Conservation (phyloP, 2,113 vertebrate species). For the Perccottus glenii region DNA sequence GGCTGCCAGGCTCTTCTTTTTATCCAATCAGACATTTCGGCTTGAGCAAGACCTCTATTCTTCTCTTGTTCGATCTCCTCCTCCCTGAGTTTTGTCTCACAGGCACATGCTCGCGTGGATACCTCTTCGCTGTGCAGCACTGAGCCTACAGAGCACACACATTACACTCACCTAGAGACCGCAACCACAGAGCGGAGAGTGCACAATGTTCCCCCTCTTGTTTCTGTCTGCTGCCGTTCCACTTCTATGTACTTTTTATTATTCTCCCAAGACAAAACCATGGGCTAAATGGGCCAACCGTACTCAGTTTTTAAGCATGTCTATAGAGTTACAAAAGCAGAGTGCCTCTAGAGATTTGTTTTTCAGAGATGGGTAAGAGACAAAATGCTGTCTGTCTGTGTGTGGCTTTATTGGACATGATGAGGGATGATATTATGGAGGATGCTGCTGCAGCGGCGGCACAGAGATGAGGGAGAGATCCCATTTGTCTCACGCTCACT, state of each 20-base stretch:
- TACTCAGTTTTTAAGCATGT: slow-evolving; percentile 63
- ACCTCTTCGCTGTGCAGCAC: slow-evolving; percentile 26
- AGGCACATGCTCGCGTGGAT: slow-evolving; percentile 39
- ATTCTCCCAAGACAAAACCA: slow-evolving; percentile 50
- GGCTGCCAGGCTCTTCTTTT: slow-evolving; percentile 73
- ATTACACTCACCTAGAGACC: slow-evolving; percentile 76
- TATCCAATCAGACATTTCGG: slow-evolving; percentile 77
- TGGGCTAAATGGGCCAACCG: slow-evolving; percentile 64
- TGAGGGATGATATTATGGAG: slow-evolving; percentile 75
- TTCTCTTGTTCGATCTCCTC: slow-evolving; percentile 63
- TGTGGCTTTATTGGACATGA: slow-evolving; percentile 75
- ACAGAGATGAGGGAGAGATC: slow-evolving; percentile 66
- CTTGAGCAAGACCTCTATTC: slow-evolving; percentile 69
- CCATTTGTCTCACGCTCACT: slow-evolving; percentile 68
- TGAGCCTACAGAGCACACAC: slow-evolving; percentile 42
- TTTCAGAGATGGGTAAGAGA: slow-evolving; percentile 47
- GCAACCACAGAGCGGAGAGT: slow-evolving; percentile 61
- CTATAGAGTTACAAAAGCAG: slow-evolving; percentile 63
- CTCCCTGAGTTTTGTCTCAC: slow-evolving; percentile 57
- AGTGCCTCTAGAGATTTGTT: slow-evolving; percentile 55
- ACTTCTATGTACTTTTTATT: slow-evolving; percentile 40
- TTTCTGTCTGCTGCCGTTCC: slow-evolving; percentile 52
- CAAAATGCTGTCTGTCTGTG: slow-evolving; percentile 64
- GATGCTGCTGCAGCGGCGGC: slow-evolving; percentile 60
- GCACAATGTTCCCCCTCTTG: slow-evolving; percentile 49